Evolutionary conservation across 2,113 vertebrate species (phyloP), one percentile per base, ranked within the genome.

Genomic region (Azemiops feae): DNA sequence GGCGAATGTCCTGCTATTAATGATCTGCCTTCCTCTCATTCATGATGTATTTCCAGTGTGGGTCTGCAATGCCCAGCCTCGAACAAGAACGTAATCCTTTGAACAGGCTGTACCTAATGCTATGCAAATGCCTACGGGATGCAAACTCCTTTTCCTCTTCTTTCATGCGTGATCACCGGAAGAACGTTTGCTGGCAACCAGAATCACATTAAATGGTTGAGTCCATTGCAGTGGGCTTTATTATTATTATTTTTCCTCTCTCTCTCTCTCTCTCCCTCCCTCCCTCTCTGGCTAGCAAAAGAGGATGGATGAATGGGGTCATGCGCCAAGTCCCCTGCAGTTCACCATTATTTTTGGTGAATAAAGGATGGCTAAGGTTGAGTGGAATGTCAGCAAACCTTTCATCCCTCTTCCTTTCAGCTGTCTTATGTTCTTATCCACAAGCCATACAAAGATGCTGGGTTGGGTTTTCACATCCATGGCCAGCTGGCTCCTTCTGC

Each of bases 281-380:
- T 7, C 89, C 4, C 45, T 30, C 90, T 39, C 89, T 16, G 43
- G 86, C 53, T 22, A 87, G 74, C 53, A 64, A 60, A 53, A 45
- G 55, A 88, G 52, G 89, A 58, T 43, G 22, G 85, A 88, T 94
- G 89, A 81, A 94, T 91, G 89, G n/a, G 90, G 85, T 90, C 93
- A 53, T 20, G 50, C 50, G 47, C 85, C 45, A 64, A 81, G 11
- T 57, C 47, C 54, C 93, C 92, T 50, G 89, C 89, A 93, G 91
- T 55, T 95, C 45, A 64, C 92, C 91, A 94, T 94, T 94, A 95
- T 94, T 92, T 93, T 90, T 89, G 43, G 81, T 88, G 89, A 94
- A 91, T 64, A 57, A 93, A 91, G 92, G 47, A 30, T 64, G 92
- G 64, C 47, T 90, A 74, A 93, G 91, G 93, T 64, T 89, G 93